Percentiles rank a stretch among this genome's conserved stretches.
These are phyloP conservation scores for Neocrepidodera transversa DNA, from an alignment of 2,888 invertebrate species.

Conservation along the genomic window DNA sequence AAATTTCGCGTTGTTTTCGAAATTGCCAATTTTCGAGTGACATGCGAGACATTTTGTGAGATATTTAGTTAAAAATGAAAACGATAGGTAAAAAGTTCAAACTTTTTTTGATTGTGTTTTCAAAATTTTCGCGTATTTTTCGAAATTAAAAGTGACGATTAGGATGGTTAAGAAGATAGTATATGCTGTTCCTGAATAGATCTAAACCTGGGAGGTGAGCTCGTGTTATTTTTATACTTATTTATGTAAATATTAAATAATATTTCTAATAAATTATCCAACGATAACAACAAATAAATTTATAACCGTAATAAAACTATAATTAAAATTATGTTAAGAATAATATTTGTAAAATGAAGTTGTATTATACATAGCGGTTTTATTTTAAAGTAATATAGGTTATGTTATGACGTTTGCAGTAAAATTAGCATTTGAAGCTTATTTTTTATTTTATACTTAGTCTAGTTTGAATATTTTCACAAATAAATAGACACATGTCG, in stretches of 20 bases:
- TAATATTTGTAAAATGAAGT: too few species aligned
- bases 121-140: conserved; percentile 1
- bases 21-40: background rate
- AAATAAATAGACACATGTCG: too few species aligned
- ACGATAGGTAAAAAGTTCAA: conserved; percentile 1
- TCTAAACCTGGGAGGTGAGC: conserved; percentile 28
- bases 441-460: too few species aligned
- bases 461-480: too few species aligned
- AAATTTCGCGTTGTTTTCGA: conserved; percentile 1
- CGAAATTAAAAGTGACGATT: background rate
- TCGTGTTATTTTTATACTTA: conserved; percentile 17
- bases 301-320: too few species aligned
- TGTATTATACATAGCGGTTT: too few species aligned
- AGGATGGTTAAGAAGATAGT: conserved; percentile 16
- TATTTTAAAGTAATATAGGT: too few species aligned
- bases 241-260: too few species aligned
- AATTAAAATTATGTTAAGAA: too few species aligned
- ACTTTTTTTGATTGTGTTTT: conserved; percentile 20
- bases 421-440: too few species aligned
- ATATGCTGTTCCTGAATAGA: conserved; percentile 29
- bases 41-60: conserved; percentile 18
- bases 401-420: too few species aligned
- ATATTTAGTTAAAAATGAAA: conserved; percentile 28
- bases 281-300: too few species aligned
- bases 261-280: background rate